Base-by-base conservation (phyloP, 2,113 vertebrate genomes). In the Dipodomys spectabilis region DNA sequence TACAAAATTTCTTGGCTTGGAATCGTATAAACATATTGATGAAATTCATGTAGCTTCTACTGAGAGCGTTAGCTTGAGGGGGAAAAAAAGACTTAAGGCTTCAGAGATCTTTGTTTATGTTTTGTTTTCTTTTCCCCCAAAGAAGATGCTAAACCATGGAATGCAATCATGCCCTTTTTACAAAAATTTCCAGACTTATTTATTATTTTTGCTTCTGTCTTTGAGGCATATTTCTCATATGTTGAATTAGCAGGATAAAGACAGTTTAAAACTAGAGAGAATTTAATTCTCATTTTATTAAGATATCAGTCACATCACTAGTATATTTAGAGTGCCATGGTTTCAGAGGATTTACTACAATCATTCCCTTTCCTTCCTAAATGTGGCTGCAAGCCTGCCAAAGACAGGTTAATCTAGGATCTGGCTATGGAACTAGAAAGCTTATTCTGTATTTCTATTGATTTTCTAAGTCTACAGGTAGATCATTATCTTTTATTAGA, bases 11-110 rank as follows among this genome's bases (percentile, higher is more conserved):
- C 90, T 96, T 94, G 94, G 96, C 96, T 71, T 93, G 25, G 71
- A 94, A 78, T 93, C 84, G 67, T 93, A 95, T 79, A 96, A 95
- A 95, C 82, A 95, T 95, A 95, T 91, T 96, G 95, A 95, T 88
- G 71, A 90, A 96, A 93, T 85, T 92, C 71, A 64, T 85, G 92
- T 68, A 82, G 74, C 65, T 94, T 95, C 82, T 95, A 67, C 74
- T 87, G 82, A 93, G 87, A 68, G 69, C 81, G 84, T 90, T 87
- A 86, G 57, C 57, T 96, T 35, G 35, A 35, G 35, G 87, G 32
- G 39, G 6, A 16, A 18, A 13, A n/a, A 44, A 62, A 74, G 32
- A 9, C n/a, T 68, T 30, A 57, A 75, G 30, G 35, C 45, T 92
- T 82, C 72, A 53, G 12, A 86, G 57, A 6, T 20, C 18, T 45